Base-by-base conservation (phyloP, 2,888 invertebrate genomes). In the Oegoconia quadripuncta region DNA sequence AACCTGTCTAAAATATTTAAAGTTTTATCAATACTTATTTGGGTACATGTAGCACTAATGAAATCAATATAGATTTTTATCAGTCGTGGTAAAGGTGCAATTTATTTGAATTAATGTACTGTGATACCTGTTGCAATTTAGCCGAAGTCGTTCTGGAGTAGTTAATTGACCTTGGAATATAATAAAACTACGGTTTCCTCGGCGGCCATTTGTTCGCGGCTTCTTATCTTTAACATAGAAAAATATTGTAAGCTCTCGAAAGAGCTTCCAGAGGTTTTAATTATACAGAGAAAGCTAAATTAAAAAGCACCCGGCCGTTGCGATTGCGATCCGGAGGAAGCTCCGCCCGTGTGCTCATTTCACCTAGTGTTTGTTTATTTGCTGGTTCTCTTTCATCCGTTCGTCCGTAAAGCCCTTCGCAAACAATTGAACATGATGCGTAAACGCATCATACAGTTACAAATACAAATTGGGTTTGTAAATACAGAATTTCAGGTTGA, bases 281-380 rank as follows among this genome's bases (percentile, higher is more conserved):
- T 82, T 80, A 74, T 73, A 78, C 73, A 72, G 72, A 69, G 74
- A 64, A 72, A 74, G 82, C 74, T 78, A 79, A 79, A 83, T 84
- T 83, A 82, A 84, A 84, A 83, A 74, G 75, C 77, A 72, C 55
- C 72, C 73, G 70, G 48, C 72, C 76, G 67, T 67, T 64, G 62
- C 64, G 70, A 74, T 73, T 64, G 71, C 57, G 56, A 59, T 59
- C 50, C 55, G 64, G 62, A 72, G 69, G 61, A 64, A 66, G 64
- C 57, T 63, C 64, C 61, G 58, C 56, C 53, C 56, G 52, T 42
- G 61, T 57, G 52, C 59, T 69, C 66, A 64, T 69, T 67, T 64
- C 65, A 61, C 48, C 59, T 60, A 52, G 52, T 52, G 56, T 61
- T 54, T 59, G 53, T 42, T 50, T 48, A 41, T 49, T 43, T 43